Percentiles rank a stretch among this genome's conserved stretches.
Evolutionary conservation across 2,113 vertebrate species (phyloP).

Genomic region (Brachionichthys hirsutus): DNA sequence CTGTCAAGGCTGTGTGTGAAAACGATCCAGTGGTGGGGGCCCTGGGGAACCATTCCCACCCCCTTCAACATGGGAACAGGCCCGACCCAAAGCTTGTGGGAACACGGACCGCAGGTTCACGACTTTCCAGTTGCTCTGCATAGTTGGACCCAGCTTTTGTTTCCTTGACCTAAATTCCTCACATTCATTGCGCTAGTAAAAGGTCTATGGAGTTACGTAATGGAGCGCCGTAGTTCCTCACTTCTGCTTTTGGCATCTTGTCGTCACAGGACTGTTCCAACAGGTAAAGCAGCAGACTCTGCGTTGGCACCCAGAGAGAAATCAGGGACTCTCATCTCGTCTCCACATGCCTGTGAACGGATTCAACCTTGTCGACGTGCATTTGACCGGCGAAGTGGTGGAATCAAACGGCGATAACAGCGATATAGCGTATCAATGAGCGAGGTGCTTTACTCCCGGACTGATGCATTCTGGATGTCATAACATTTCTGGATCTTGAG

Average conservation of each 20-base stretch:
- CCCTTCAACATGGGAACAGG: conserved; percentile 30
- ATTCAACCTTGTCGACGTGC: no score
- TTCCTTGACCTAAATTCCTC: conserved; percentile 75
- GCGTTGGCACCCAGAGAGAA: conserved; percentile 6
- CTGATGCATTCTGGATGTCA: no score
- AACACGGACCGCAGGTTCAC: conserved; percentile 61
- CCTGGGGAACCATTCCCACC: conserved; percentile 5
- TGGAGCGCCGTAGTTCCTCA: conserved; percentile 34
- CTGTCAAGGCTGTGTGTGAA: conserved; percentile 29
- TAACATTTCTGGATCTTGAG: not conserved
- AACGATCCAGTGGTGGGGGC: conserved; percentile 15
- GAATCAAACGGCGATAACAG: not conserved
- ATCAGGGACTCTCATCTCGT: not conserved
- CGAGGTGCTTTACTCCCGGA: not conserved
- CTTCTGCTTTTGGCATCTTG: conserved; percentile 16
- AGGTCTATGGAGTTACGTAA: conserved; percentile 67
- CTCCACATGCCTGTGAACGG: not conserved
- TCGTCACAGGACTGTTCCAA: conserved; percentile 26
- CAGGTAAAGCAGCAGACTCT: conserved; percentile 27
- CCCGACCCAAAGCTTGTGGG: conserved; percentile 51
- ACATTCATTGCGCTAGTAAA: conserved; percentile 59
- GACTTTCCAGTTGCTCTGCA: conserved; percentile 44
- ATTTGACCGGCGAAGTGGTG: not conserved
- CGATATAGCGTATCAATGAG: not conserved
- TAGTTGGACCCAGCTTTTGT: conserved; percentile 63